Evolutionary conservation across 2,888 invertebrate genomes (phyloP).

Genomic region (Diloba caeruleocephala): DNA sequence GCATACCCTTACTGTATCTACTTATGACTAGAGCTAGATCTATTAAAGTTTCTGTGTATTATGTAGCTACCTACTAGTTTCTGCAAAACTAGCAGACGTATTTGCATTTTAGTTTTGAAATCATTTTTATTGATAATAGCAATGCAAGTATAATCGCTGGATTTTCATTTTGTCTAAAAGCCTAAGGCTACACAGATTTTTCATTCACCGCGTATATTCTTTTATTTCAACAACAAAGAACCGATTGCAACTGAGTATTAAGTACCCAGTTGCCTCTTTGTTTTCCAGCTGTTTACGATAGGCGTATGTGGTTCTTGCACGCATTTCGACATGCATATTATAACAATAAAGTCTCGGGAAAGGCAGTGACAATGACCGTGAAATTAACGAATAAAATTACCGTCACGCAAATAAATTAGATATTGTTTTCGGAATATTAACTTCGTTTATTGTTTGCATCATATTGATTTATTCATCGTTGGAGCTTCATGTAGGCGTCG

Average conservation of each 20-base stretch:
- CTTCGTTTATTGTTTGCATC: neutral
- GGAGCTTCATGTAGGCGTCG: slow-evolving; percentile 21
- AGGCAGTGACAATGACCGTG: slow-evolving; percentile 56
- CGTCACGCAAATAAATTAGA: slow-evolving; percentile 17
- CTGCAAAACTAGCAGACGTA: too few species aligned
- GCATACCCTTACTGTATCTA: slow-evolving; percentile 8
- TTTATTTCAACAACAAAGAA: slow-evolving; percentile 35
- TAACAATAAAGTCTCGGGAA: slow-evolving; percentile 29
- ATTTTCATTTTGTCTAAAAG: slow-evolving; percentile 20
- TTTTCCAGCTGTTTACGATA: slow-evolving; percentile 26
- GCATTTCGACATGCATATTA: slow-evolving; percentile 29
- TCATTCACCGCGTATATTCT: slow-evolving; percentile 11
- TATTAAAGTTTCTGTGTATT: slow-evolving; percentile 2
- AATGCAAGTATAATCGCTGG: neutral
- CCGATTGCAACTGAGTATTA: slow-evolving; percentile 22
- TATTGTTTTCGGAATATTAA: slow-evolving; percentile 9
- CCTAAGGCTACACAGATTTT: slow-evolving; percentile 14
- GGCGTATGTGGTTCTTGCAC: slow-evolving; percentile 10
- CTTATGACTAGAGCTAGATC: slow-evolving; percentile 18
- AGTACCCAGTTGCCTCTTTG: slow-evolving; percentile 33
- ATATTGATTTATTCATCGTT: slow-evolving; percentile 38
- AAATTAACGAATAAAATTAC: slow-evolving; percentile 41
- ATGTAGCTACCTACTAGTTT: too few species aligned
- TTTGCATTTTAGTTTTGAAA: too few species aligned
- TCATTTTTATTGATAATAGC: slow-evolving; percentile 3